Base-by-base conservation (phyloP, 2,888 invertebrate species). In the Phortica magna region DNA sequence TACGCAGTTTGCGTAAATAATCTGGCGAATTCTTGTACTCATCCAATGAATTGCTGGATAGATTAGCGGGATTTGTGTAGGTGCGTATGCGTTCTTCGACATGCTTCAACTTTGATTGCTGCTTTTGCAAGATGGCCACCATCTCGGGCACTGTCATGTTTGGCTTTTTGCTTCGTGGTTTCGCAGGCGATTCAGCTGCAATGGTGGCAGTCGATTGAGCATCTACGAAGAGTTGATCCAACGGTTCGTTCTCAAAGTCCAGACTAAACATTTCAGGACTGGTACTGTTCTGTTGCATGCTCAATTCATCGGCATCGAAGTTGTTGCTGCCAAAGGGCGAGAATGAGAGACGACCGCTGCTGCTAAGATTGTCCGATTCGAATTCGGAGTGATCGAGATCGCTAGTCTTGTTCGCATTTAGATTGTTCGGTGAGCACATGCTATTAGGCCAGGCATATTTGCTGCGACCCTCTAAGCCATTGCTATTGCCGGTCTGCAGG, bases 211-310 rank as follows among this genome's bases (percentile, higher is more conserved):
- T 2, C 48, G 48, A 12, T 48, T 48, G 31, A 31, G 22, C 22
- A 61, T 88, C 81, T 43, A 84, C 79, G 22, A 90, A 91, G n/a
- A 91, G 82, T 22, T 90, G 87, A 57, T 90, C 90, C 17, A 91
- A 73, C 0, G 91, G 87, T 61, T 89, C 91, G 17, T 87, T 81
- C 74, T 89, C 89, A 39, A 86, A 91, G 12, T 89, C 85, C 31
- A 80, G 74, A 7, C 83, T 88, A 31, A 87, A 89, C 14, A 87
- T 75, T 7, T 91, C 89, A 5, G 82, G 75, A 39, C 79, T 82
- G n/a, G 12, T 68, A 22, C 43, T 43, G 19, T 19, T 6, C 10
- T 17, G n/a, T 61, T 7, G 61, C 10, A 9, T 7, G 2, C 17
- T n/a, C 68, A 22, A 43, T 2, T 43, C 42, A 39, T 57, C 41